phyloP scores from a whole-genome alignment of 2,797 vertebrate genomes.

The Lacerta bilineata region DNA sequence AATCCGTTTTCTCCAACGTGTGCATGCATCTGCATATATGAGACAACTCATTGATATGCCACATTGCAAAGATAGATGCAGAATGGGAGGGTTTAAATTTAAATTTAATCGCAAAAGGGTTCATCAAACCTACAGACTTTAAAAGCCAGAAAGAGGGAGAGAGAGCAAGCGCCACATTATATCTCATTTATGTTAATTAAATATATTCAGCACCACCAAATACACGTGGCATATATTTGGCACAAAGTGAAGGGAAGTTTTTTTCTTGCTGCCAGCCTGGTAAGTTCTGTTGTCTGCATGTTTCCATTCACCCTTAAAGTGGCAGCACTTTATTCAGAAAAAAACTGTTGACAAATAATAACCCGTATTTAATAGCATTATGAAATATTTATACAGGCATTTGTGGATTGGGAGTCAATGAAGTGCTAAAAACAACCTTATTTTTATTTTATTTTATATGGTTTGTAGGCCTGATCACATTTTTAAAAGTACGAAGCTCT shows the following conservation, averaged over 20 bases:
- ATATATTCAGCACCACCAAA: slow-evolving; percentile 1
- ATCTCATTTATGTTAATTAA: slow-evolving; percentile 33
- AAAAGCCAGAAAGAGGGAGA: neutral
- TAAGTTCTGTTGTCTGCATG: neutral
- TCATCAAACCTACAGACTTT: neutral
- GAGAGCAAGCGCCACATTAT: neutral
- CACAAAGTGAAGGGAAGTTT: neutral
- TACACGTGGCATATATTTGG: neutral
- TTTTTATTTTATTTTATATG: neutral
- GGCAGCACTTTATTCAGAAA: slow-evolving; percentile 35
- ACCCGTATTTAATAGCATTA: slow-evolving; percentile 39
- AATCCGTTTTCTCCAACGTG: slow-evolving; percentile 21
- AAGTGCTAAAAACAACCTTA: slow-evolving; percentile 21
- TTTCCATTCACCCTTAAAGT: too few species aligned
- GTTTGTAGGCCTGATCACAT: neutral
- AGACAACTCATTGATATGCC: slow-evolving; percentile 1
- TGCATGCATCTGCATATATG: slow-evolving; percentile 12
- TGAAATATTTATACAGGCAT: slow-evolving; percentile 44
- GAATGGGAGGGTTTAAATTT: slow-evolving; percentile 25
- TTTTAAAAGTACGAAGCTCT: neutral
- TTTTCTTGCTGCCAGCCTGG: neutral
- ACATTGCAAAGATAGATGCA: slow-evolving; percentile 23
- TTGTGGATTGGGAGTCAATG: neutral
- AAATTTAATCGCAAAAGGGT: slow-evolving; percentile 23
- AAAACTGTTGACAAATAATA: slow-evolving; percentile 42